Evolutionary conservation across 1,140 invertebrate species (phyloP).

Genomic region (Drosophila ambigua): DNA sequence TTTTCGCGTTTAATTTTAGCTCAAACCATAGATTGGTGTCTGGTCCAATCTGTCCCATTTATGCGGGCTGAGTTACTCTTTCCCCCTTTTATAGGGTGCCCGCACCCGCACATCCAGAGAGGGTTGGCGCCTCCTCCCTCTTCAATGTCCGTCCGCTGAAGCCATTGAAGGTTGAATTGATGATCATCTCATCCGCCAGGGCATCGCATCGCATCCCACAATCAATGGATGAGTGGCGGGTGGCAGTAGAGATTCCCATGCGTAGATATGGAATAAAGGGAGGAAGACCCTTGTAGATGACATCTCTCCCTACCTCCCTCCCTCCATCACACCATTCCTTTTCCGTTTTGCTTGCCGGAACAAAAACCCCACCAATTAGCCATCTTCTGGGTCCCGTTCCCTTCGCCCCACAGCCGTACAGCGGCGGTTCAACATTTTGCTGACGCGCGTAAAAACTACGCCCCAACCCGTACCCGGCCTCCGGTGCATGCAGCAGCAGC

Average conservation of each 20-base stretch:
- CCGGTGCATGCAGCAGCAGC: slow-evolving; percentile 17
- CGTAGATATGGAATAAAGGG: neutral
- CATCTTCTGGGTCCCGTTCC: too few species aligned
- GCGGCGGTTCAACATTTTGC: slow-evolving; percentile 42
- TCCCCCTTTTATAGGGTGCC: neutral
- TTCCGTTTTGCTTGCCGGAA: neutral
- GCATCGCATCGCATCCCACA: slow-evolving; percentile 23
- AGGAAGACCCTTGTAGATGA: neutral
- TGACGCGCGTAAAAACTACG: slow-evolving; percentile 75
- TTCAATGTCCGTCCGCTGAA: slow-evolving; percentile 34
- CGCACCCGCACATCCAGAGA: slow-evolving; percentile 6
- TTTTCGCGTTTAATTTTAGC: slow-evolving; percentile 36
- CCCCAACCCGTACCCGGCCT: slow-evolving; percentile 23
- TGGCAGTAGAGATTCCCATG: neutral
- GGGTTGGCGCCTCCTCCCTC: slow-evolving; percentile 32
- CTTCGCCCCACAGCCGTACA: too few species aligned
- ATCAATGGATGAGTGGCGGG: slow-evolving; percentile 16
- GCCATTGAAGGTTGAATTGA: slow-evolving; percentile 74
- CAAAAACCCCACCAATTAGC: too few species aligned
- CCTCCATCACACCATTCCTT: too few species aligned
- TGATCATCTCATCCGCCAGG: slow-evolving; percentile 46
- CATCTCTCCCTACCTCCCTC: neutral
- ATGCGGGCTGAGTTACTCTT: slow-evolving; percentile 24
- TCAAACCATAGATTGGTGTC: slow-evolving; percentile 36
- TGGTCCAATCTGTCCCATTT: slow-evolving; percentile 15